These are phyloP conservation scores for Bacillus rossius DNA, from an alignment of 1,140 invertebrate genomes.

Conservation along the genomic window DNA sequence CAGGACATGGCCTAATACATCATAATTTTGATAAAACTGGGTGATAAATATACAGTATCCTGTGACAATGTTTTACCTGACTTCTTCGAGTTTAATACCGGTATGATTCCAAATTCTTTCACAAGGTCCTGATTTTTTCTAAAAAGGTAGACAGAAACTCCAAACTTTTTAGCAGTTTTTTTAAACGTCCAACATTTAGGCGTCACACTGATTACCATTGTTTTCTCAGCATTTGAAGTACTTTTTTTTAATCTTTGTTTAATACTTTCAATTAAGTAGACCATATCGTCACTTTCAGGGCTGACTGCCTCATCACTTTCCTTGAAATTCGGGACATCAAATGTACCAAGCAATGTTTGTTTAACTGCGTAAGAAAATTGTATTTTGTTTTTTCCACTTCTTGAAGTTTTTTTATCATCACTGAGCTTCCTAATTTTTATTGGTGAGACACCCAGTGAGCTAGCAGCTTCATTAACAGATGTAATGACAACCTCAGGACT, in stretches of 20 bases:
- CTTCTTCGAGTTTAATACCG: background rate
- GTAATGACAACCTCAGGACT: background rate
- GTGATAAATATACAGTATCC: background rate
- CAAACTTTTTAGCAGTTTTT: too few species aligned
- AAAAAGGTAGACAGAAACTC: background rate
- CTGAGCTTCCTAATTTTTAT: background rate
- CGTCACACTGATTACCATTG: too few species aligned
- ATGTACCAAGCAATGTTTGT: background rate
- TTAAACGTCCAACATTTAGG: too few species aligned
- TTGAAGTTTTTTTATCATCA: background rate
- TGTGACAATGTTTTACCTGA: background rate
- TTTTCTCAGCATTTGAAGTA: too few species aligned
- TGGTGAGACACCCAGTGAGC: background rate
- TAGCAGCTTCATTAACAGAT: background rate
- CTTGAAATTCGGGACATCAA: background rate
- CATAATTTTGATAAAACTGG: slow-evolving; percentile 1
- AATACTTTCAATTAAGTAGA: background rate
- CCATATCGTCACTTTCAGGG: background rate
- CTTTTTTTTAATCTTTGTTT: background rate
- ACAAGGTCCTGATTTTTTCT: background rate
- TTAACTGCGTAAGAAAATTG: background rate
- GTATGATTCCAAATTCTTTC: background rate
- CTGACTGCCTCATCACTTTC: background rate
- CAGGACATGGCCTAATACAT: background rate
- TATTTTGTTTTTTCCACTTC: background rate